Percentiles rank a stretch among this genome's conserved stretches.
Evolutionary conservation across 30 jellyfish, hydroid and myxozoan species (phyloP).

Genomic region (Haliclystus octoradiatus): DNA sequence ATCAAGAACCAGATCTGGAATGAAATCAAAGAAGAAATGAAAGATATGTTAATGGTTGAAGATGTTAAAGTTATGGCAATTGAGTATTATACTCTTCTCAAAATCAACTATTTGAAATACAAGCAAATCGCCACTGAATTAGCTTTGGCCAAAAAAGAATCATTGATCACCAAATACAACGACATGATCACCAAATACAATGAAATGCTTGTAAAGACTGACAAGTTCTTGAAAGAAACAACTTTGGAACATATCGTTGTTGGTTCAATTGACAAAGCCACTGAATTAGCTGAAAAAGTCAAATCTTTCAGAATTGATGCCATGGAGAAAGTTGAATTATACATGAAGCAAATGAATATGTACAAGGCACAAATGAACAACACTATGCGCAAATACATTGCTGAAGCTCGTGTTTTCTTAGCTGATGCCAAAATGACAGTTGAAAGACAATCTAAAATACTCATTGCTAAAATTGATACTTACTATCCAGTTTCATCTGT

Average conservation of each 20-base stretch:
- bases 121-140: background rate
- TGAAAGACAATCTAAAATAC: background rate
- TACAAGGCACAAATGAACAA: background rate
- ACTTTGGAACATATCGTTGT: conserved; percentile 67
- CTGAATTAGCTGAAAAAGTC: conserved; percentile 13
- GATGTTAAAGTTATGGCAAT: background rate
- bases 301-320: background rate
- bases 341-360: no score
- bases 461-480: background rate
- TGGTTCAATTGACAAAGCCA: conserved; percentile 11
- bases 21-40: conserved; percentile 64
- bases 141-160: background rate
- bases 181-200: conserved; percentile 21
- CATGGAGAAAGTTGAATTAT: background rate
- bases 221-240: conserved; percentile 43
- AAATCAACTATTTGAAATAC: background rate
- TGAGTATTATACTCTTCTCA: background rate
- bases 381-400: background rate
- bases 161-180: conserved; percentile 1
- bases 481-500: background rate
- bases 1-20: conserved; percentile 66
- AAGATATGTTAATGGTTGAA: background rate
- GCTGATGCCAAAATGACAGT: background rate
- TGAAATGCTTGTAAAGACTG: conserved; percentile 8
- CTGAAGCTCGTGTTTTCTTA: background rate